Percentiles rank a stretch among this genome's conserved stretches.
Evolutionary conservation across 2,797 vertebrate genomes (phyloP).

Genomic region (Coranthus polyacanthus): DNA sequence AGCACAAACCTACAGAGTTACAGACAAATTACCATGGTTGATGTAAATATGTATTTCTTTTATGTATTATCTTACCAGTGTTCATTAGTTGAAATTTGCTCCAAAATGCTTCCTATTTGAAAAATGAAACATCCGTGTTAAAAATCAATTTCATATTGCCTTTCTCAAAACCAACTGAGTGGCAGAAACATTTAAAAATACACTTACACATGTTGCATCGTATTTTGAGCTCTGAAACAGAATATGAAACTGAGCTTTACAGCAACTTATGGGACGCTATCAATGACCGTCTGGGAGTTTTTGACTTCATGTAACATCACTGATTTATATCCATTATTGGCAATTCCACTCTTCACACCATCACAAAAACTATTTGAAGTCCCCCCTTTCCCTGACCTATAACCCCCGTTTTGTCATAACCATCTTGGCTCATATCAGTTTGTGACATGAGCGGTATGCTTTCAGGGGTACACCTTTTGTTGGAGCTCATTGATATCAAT

Average conservation of each 20-base stretch:
- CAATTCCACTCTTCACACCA: neutral
- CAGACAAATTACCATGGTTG: neutral
- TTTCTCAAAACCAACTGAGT: no score
- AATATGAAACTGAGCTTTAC: no score
- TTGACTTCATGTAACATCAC: slow-evolving; percentile 13
- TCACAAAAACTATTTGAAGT: slow-evolving; percentile 8
- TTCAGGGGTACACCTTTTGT: slow-evolving; percentile 31
- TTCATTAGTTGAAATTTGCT: neutral
- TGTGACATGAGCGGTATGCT: slow-evolving; percentile 22
- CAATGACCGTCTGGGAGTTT: no score
- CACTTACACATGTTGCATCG: neutral
- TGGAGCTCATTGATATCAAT: neutral
- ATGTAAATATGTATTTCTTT: slow-evolving; percentile 3
- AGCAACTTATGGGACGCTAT: neutral
- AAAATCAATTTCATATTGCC: no score
- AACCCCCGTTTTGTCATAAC: slow-evolving; percentile 12
- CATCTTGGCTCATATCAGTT: slow-evolving; percentile 12
- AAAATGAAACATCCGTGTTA: no score
- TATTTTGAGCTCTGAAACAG: neutral
- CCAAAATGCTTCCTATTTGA: no score
- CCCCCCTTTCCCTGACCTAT: neutral
- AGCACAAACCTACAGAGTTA: neutral
- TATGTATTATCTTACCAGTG: slow-evolving; percentile 1
- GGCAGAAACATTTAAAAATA: no score
- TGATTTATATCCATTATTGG: slow-evolving; percentile 10